Evolutionary conservation across 2,113 vertebrate species (phyloP), one percentile per base, ranked within the genome.

Genomic region (Bambusicola thoracicus): DNA sequence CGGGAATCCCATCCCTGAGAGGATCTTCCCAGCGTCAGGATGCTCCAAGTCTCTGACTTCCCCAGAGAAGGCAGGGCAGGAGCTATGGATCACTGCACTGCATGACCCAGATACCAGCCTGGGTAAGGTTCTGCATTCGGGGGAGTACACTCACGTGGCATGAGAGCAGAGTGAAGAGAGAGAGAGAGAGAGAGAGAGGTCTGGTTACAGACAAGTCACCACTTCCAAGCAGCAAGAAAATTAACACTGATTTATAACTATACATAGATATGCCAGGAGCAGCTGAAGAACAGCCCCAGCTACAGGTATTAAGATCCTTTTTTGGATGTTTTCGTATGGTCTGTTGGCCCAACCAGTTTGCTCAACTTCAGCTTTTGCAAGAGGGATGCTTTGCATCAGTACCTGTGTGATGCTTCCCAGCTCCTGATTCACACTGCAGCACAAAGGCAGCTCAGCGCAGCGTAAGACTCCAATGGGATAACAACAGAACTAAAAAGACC

Each of bases 321-420:
- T 14, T 19, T 34, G 3, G 6, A 40, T 36, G 32, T 41, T 74
- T 24, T 30, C 30, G 2, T 6, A 16, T 5, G 5, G 77, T 41
- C 62, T 84, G 18, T 10, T n/a, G 43, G 7, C 24, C 49, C 55
- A 90, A 44, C 2, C 36, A 81, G 12, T 34, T 17, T 15, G 29
- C 46, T 75, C 66, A 68, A 34, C 29, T 81, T 81, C 27, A 81
- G 36, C 12, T 84, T 72, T n/a, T 9, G 4, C 32, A 81, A 77
- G 44, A 46, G 8, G 5, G 36, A 69, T 49, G 24, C 27, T 55
- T 21, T 58, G 55, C 21, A 81, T 21, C 68, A 59, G 25, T 2
- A 10, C 21, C 72, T 43, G 36, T 0, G 0, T 2, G 9, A 8
- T 25, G 41, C 4, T 30, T 81, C 56, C 68, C 49, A 88, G 17